These are phyloP conservation scores for Drosophila seclusa DNA, from an alignment of 2,888 invertebrate species.

Conservation along the genomic window DNA sequence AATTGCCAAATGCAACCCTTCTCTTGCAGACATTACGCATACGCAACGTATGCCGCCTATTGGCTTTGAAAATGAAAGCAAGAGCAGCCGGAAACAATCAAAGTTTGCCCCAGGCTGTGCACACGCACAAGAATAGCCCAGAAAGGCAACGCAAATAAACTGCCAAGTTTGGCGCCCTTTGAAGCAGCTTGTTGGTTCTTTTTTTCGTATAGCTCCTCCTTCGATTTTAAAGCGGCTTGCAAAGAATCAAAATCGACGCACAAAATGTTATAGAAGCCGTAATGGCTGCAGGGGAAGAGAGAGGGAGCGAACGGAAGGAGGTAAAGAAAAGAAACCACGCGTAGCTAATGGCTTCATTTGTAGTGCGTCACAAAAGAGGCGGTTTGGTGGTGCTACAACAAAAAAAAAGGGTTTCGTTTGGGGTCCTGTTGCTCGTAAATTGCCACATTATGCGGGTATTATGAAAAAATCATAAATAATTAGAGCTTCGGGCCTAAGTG, in stretches of 20 bases:
- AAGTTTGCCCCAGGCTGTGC: constrained; percentile 58
- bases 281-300: constrained; percentile 12
- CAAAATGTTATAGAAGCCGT: constrained; percentile 49
- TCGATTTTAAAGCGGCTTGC: constrained; percentile 41
- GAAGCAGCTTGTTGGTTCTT: constrained; percentile 34
- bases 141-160: constrained; percentile 1
- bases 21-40: constrained; percentile 61
- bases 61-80: constrained; percentile 30
- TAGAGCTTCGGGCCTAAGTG: constrained; percentile 52
- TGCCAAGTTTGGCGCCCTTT: constrained; percentile 25
- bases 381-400: neutral
- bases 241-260: constrained; percentile 57
- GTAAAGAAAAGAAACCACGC: constrained; percentile 15
- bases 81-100: constrained; percentile 62
- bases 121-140: neutral
- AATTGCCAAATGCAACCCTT: constrained; percentile 57
- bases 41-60: constrained; percentile 52
- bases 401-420: constrained; percentile 26
- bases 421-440: constrained; percentile 46
- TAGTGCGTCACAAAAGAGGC: constrained; percentile 33
- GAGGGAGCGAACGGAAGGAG: neutral
- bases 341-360: constrained; percentile 69
- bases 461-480: constrained; percentile 60
- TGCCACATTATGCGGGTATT: constrained; percentile 55
- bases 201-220: constrained; percentile 26